Conservation (phyloP, 2,797 vertebrate genomes). For the Chiroxiphia lanceolata region DNA sequence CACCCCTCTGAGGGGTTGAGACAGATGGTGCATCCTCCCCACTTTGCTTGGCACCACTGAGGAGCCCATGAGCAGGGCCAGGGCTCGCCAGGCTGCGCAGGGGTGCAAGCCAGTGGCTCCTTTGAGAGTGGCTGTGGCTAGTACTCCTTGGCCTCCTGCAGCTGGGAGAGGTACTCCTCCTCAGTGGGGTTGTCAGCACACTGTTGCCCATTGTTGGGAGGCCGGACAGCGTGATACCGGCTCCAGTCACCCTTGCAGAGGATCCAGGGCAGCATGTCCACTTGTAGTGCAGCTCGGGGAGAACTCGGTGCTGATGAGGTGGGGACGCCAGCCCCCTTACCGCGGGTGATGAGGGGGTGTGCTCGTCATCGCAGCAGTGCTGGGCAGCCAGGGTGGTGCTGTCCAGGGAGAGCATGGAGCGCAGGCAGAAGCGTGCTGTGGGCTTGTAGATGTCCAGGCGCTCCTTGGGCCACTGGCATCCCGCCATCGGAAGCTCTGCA, state of each 20-base stretch:
- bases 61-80: not conserved
- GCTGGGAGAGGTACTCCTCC: slow-evolving; percentile 88
- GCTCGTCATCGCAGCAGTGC: slow-evolving; percentile 92
- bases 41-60: not conserved
- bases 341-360: slow-evolving; percentile 89
- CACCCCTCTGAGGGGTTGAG: not conserved
- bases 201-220: slow-evolving; percentile 88
- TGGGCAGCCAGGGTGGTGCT: slow-evolving; percentile 91
- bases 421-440: slow-evolving; percentile 88
- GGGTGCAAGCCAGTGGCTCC: not conserved
- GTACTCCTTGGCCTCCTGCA: slow-evolving; percentile 92
- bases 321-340: slow-evolving; percentile 89
- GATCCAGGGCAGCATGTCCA: slow-evolving; percentile 94
- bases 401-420: slow-evolving; percentile 88
- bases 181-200: slow-evolving; percentile 86
- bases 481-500: slow-evolving; percentile 87
- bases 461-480: slow-evolving; percentile 90
- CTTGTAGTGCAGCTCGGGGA: slow-evolving; percentile 93
- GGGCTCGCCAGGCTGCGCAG: not conserved
- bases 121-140: slow-evolving; percentile 22
- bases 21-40: accelerated
- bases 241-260: slow-evolving; percentile 97
- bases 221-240: slow-evolving; percentile 87
- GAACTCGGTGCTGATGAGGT: slow-evolving; percentile 93
- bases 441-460: slow-evolving; percentile 94